Base-by-base conservation (phyloP, 2,797 vertebrate genomes). In the Melanotaenia trifasciata region DNA sequence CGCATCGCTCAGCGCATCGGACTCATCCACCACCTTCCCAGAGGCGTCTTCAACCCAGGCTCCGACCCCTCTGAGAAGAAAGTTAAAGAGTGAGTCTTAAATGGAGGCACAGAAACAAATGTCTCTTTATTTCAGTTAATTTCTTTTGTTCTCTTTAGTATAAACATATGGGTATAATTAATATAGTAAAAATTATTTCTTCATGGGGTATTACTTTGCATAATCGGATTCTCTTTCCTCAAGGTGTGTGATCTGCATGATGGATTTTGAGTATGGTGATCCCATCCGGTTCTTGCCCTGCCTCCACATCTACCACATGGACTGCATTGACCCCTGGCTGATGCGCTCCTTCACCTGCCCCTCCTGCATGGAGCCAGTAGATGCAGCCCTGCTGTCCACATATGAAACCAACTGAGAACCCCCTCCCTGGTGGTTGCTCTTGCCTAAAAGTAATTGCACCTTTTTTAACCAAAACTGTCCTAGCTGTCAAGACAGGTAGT, bases 171-270 rank as follows among this genome's bases (percentile, higher is more conserved):
- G 20, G 43, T 47, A 47, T 5, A 36, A 5, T 16, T 30, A 8
- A 6, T 32, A 14, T 8, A 4, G 13, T 16, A 8, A 10, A 14
- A 18, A 6, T 30, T 0, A 30, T 32, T 10, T 40, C 24, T 1
- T 58, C 40, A 20, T 4, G 28, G 4, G 18, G 10, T 64, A 0
- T 1, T 28, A 22, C 12, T 60, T 9, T 6, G 9, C 58, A 64
- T 53, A 43, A 59, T 65, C 1, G 3, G 4, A 70, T 56, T 76
- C 5, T 74, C 30, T 68, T 33, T 64, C 36, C 32, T 28, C 9
- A 79, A 96, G 96, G 92, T 97, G 96, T 90, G 96, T 96, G 81
- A 97, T 96, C 92, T 97, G 96, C 92, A 96, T 97, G 96, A 89
- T 96, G 94, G 96, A 96, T 85, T 96, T 96, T 74, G 95, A 95